Conservation (phyloP, 2,113 vertebrate genomes). For the Silurus glanis region DNA sequence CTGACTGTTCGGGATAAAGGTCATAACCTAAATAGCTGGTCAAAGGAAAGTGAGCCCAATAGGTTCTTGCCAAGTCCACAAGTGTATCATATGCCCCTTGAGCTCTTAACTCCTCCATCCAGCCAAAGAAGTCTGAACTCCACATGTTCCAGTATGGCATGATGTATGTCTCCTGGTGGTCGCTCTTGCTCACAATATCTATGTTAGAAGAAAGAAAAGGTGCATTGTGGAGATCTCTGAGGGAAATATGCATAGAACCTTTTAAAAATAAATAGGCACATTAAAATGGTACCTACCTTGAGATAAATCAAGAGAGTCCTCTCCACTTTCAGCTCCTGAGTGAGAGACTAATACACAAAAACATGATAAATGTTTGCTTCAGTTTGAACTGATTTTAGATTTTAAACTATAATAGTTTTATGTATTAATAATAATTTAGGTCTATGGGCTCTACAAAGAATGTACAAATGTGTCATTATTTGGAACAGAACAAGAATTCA, state of each 20-base stretch:
- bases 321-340: slow-evolving; percentile 37
- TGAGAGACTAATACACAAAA: slow-evolving; percentile 11
- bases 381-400: neutral
- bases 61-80: slow-evolving; percentile 65
- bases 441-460: neutral
- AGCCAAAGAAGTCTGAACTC: slow-evolving; percentile 68
- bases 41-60: slow-evolving; percentile 73
- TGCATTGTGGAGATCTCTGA: neutral
- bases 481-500: neutral
- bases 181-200: slow-evolving; percentile 18
- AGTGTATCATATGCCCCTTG: slow-evolving; percentile 58
- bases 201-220: neutral
- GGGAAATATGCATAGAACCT: neutral
- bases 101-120: slow-evolving; percentile 66
- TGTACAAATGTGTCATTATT: slow-evolving; percentile 10
- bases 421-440: neutral
- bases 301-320: slow-evolving; percentile 19
- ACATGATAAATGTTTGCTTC: neutral
- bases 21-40: slow-evolving; percentile 64
- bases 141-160: slow-evolving; percentile 69
- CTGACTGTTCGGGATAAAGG: slow-evolving; percentile 37
- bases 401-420: neutral
- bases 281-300: slow-evolving; percentile 17
- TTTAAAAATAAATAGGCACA: neutral
- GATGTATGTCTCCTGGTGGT: slow-evolving; percentile 51